Base-by-base conservation (phyloP, 2,888 invertebrate species). In the Amphiduros pacificus region DNA sequence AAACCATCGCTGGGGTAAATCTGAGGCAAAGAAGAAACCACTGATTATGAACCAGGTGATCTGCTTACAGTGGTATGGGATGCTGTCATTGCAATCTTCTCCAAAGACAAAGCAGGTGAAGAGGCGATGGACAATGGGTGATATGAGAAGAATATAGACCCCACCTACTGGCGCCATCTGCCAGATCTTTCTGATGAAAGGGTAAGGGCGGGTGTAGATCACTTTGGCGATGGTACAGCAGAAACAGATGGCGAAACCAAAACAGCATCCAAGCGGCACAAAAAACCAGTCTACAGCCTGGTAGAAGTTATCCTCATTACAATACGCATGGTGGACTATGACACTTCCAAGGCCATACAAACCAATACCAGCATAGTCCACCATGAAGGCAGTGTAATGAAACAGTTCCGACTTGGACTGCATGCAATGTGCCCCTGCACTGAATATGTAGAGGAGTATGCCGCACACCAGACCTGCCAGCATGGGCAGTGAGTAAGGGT, bases 361-460 rank as follows among this genome's bases (percentile, higher is more conserved):
- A n/a, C 81, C 80, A 41, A 81, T 79, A 27, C 79, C 80, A 28
- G 78, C 76, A 67, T 81, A 81, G 65, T 82, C 81, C 27, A 79
- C 64, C 75, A 81, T 80, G 67, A 81, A 82, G 29, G 78, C 76
- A 4, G 77, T 75, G 67, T 81, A 80, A 62, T 81, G 80, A n/a
- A 73, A 69, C 28, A 77, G 65, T 57, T 79, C 79, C 0, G 80
- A 80, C 61, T 71, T 74, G 56, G 78, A 76, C 54, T 77, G 76
- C 58, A 80, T 72, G 55, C 77, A 78, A 63, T 81, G 81, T 14
- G 81, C 81, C 22, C 65, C 68, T 26, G 69, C 72, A 64, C 78
- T 79, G 61, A 74, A 77, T 14, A 71, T 59, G 56, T 78, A 81
- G 68, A 81, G 71, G 5, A 74, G 60, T 26, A 77, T 61, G 20